A percentile compares a stretch with the other conserved stretches of the same genome.
Evolutionary conservation across 2,797 vertebrate genomes (phyloP).

Genomic region (Allobates femoralis): DNA sequence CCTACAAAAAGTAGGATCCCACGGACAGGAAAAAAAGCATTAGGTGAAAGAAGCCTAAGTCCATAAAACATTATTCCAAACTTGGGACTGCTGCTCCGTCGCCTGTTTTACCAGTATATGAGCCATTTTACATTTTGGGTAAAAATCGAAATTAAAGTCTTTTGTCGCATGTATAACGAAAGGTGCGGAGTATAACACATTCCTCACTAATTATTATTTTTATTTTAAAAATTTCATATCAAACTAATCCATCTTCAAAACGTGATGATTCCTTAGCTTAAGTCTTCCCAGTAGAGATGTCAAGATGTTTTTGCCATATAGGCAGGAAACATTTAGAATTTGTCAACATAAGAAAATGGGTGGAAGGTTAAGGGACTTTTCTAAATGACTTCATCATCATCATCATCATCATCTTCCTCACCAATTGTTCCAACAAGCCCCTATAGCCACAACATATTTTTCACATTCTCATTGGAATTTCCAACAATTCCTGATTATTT

Average conservation of each 20-base stretch:
- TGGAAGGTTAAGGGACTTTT: conserved; percentile 30
- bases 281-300: neutral
- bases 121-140: neutral
- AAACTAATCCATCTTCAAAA: neutral
- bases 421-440: conserved; percentile 39
- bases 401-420: neutral
- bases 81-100: too few species aligned
- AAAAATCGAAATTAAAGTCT: too few species aligned
- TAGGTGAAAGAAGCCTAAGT: too few species aligned
- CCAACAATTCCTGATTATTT: conserved; percentile 20
- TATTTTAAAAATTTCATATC: neutral
- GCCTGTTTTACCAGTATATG: neutral
- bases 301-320: neutral
- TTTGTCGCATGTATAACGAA: too few species aligned
- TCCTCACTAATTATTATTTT: too few species aligned
- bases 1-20: too few species aligned
- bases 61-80: too few species aligned
- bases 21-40: too few species aligned
- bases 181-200: too few species aligned
- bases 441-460: conserved; percentile 36
- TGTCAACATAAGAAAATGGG: conserved; percentile 32
- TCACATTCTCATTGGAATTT: conserved; percentile 5
- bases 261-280: neutral
- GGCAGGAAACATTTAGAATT: conserved; percentile 10
- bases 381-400: neutral